Conservation (phyloP, 2,797 vertebrate species). For the Pelobates cultripes region DNA sequence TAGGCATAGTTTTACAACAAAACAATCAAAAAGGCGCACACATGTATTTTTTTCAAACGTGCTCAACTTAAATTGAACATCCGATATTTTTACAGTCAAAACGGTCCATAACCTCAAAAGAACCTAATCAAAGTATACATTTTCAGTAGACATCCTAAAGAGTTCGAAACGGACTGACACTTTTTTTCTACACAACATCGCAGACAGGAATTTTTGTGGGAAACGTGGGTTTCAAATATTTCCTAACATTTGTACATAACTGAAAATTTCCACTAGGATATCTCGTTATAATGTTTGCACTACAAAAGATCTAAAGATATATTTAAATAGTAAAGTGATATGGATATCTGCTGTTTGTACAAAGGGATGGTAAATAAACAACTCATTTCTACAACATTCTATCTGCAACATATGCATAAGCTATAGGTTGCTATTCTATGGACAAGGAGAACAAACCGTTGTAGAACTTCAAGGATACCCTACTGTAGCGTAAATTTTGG, state of each 20-base stretch:
- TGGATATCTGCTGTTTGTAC: too few species aligned
- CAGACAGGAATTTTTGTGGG: not conserved
- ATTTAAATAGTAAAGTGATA: too few species aligned
- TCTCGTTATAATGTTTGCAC: not conserved
- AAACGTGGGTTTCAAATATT: not conserved
- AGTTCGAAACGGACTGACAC: not conserved
- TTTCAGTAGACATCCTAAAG: not conserved
- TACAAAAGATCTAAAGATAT: not conserved
- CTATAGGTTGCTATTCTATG: too few species aligned
- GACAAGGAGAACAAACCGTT: too few species aligned
- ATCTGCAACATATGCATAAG: too few species aligned
- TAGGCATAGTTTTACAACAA: not conserved
- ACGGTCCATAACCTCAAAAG: not conserved
- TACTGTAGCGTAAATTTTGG: too few species aligned
- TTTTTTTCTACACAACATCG: not conserved
- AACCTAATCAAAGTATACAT: not conserved
- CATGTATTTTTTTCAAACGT: not conserved
- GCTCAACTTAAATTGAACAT: not conserved
- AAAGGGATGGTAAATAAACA: too few species aligned
- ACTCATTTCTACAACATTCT: too few species aligned
- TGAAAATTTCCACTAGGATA: not conserved
- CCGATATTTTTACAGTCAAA: slow-evolving; percentile 1
- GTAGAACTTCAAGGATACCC: too few species aligned
- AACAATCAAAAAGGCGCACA: not conserved
- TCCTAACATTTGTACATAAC: not conserved